Conservation (phyloP, 2,113 vertebrate genomes). For the Mohoua ochrocephala region DNA sequence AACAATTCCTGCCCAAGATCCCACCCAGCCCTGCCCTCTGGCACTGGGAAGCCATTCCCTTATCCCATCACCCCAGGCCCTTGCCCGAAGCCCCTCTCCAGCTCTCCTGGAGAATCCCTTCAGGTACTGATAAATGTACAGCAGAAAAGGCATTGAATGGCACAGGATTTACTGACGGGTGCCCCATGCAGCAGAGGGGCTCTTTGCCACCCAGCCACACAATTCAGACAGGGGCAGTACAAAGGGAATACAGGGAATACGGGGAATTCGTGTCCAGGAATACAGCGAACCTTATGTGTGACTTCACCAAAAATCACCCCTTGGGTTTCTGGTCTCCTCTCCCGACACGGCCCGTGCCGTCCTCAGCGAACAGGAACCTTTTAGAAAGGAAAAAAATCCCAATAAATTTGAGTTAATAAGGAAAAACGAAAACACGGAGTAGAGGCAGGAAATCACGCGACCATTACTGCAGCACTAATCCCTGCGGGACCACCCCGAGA, state of each 20-base stretch:
- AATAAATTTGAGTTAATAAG: not conserved
- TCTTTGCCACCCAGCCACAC: not conserved
- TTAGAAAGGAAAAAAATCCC: accelerated
- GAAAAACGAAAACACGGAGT: not conserved
- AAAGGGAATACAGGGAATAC: not conserved
- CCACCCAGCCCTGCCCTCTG: not conserved
- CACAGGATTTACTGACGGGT: too few relatives aligned
- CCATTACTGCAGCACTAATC: not conserved
- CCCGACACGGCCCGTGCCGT: accelerated
- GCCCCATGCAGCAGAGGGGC: not conserved
- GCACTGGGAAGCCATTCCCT: not conserved
- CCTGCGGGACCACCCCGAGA: not conserved
- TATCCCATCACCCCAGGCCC: accelerated
- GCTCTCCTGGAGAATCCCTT: not conserved
- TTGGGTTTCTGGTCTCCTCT: not conserved
- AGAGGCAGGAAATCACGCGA: not conserved
- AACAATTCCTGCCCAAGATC: not conserved
- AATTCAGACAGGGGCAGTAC: not conserved
- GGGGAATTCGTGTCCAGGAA: not conserved
- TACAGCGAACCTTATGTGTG: not conserved
- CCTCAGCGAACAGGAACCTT: not conserved
- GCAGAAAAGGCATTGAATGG: not conserved
- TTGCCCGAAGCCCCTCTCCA: not conserved
- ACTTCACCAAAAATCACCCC: not conserved
- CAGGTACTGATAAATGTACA: not conserved